These are phyloP conservation scores for Coelopa frigida DNA, from an alignment of 1,140 invertebrate genomes.

Conservation along the genomic window DNA sequence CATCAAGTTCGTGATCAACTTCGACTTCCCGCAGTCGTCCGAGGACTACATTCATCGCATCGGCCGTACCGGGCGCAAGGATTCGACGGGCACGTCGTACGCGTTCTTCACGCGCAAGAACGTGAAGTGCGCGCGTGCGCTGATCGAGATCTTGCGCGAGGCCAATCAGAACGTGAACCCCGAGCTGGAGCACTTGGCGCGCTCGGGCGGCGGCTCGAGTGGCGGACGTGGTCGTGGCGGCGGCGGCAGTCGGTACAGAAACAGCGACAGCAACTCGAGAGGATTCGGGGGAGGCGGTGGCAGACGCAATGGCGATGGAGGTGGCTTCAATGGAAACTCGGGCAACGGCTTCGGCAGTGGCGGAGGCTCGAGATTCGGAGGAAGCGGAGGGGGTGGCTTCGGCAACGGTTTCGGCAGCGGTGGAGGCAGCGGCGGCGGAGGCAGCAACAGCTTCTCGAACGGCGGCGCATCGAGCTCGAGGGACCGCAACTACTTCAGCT, in stretches of 20 bases:
- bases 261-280: background rate
- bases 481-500: no score
- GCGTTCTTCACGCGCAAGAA: constrained; percentile 37
- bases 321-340: constrained; percentile 4
- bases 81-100: constrained; percentile 33
- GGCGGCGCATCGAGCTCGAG: no score
- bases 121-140: constrained; percentile 68
- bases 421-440: background rate
- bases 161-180: constrained; percentile 64
- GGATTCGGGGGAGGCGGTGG: constrained; percentile 7
- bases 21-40: constrained; percentile 94
- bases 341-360: constrained; percentile 1
- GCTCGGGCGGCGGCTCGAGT: constrained; percentile 13
- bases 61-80: constrained; percentile 81
- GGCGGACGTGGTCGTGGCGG: constrained; percentile 24
- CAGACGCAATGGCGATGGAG: constrained; percentile 8
- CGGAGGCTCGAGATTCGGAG: constrained; percentile 1
- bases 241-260: constrained; percentile 1
- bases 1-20: constrained; percentile 98
- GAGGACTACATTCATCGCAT: constrained; percentile 99
- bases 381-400: constrained; percentile 34
- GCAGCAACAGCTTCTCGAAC: background rate
- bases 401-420: background rate
- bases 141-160: constrained; percentile 82
- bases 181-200: constrained; percentile 54